Conservation (phyloP, 1,140 invertebrate species). For the Forficula auricularia region DNA sequence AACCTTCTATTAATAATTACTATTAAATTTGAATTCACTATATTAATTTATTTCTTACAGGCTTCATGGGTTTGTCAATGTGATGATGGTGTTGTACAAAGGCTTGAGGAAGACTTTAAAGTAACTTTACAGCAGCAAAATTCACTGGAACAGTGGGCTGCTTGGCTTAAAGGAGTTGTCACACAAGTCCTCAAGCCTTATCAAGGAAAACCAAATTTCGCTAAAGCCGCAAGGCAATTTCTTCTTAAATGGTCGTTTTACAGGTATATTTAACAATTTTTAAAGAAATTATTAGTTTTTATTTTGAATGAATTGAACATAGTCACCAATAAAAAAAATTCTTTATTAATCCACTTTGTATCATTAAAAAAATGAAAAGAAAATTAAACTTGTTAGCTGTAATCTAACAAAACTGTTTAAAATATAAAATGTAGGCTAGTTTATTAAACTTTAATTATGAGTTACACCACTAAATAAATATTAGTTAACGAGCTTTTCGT, state of each 20-base stretch:
- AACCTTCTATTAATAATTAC: neutral
- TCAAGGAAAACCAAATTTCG: slow-evolving; percentile 66
- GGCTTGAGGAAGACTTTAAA: slow-evolving; percentile 87
- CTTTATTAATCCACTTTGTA: no score
- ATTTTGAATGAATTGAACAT: no score
- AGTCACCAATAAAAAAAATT: no score
- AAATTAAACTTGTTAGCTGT: no score
- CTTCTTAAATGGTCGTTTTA: slow-evolving; percentile 98
- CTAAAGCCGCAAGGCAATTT: slow-evolving; percentile 83
- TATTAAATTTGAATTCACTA: neutral
- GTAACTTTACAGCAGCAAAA: slow-evolving; percentile 80
- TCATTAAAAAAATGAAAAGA: no score
- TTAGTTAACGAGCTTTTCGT: no score
- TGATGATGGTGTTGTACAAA: slow-evolving; percentile 66
- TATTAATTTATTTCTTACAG: slow-evolving; percentile 27
- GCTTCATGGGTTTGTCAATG: slow-evolving; percentile 97
- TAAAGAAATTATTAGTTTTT: neutral
- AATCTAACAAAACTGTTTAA: no score
- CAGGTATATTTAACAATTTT: slow-evolving; percentile 51
- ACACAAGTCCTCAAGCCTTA: slow-evolving; percentile 74
- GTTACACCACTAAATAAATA: no score
- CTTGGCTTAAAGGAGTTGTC: slow-evolving; percentile 87
- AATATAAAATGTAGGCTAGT: no score
- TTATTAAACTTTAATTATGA: no score
- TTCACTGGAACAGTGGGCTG: slow-evolving; percentile 89